A percentile compares a stretch with the other conserved stretches of the same genome.
phyloP scores from a whole-genome alignment of 2,888 invertebrate genomes.

The Standfussiana lucernea region DNA sequence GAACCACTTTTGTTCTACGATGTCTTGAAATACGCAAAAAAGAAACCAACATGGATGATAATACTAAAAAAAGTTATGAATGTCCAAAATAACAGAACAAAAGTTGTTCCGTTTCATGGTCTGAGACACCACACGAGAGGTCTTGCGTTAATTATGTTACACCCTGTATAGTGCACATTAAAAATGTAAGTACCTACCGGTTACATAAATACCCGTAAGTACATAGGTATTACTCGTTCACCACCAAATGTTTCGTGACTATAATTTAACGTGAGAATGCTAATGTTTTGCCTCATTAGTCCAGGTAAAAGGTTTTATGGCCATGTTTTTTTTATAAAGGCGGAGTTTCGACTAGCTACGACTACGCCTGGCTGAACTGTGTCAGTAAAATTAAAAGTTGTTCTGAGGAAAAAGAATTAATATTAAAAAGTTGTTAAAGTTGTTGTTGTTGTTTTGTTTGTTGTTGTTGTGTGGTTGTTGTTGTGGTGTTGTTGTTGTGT shows the following conservation, averaged over 20 bases:
- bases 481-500: too few species aligned
- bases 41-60: too few species aligned
- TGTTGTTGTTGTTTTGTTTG: too few species aligned
- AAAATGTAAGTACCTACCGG: constrained; percentile 22
- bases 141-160: neutral
- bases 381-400: constrained; percentile 18
- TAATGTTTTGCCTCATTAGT: constrained; percentile 63
- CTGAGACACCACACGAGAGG: neutral
- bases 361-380: constrained; percentile 2
- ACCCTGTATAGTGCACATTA: neutral
- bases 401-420: neutral
- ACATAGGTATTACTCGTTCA: constrained; percentile 10
- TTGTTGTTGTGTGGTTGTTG: too few species aligned
- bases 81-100: neutral
- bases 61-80: too few species aligned
- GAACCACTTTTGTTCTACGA: neutral
- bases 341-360: neutral
- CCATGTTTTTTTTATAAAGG: constrained; percentile 23
- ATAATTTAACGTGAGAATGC: constrained; percentile 57
- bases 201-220: constrained; percentile 16
- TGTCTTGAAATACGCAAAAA: neutral
- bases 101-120: neutral
- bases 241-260: constrained; percentile 52
- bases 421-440: constrained; percentile 2
- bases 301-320: constrained; percentile 46